Base-by-base conservation (phyloP, 2,797 vertebrate genomes). In the Acrossocheilus fasciatus region DNA sequence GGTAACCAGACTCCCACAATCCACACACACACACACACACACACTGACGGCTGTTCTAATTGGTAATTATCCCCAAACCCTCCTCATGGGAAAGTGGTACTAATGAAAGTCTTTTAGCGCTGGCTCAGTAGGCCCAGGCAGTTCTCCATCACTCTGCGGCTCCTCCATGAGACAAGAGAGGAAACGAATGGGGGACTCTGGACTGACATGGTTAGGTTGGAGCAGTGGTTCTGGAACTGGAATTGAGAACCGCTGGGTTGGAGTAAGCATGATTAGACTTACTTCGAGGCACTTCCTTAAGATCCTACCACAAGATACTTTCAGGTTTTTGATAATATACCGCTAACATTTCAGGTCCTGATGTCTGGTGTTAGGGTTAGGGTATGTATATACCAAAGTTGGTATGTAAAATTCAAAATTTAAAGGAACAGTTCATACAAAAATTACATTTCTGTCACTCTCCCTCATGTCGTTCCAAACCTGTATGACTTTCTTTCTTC, bases 11-110 rank as follows among this genome's bases (percentile, higher is more conserved):
- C 87, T 81, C 77, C 36, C 50, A 73, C 41, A 45, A 64, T 64
- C 26, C 90, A 90, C 57, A 76, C 78, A 45, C 64, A 34, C 81
- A 26, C 64, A 34, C 52, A 45, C 70, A 88, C 50, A 77, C 90
- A 88, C 90, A 86, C 82, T 94, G 93, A 94, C 92, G 92, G 92
- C 91, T 45, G 72, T 79, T 79, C 93, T 95, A 91, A 91, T 94
- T 93, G 92, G 93, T 95, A 91, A 95, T 95, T 93, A 93, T 92
- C 91, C 91, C 91, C 83, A 86, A 34, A 75, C 83, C 66, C 89
- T 87, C 91, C 87, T 69, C 90, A 2, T 89, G 92, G 94, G 93
- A 95, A 75, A 80, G 87, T 75, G 36, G 50, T 80, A 89, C 91
- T 93, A 93, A 94, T 93, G 93, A 93, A 94, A 93, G 89, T 69